A percentile compares a stretch with the other conserved stretches of the same genome.
These are phyloP conservation scores for Poeciliopsis presidionis DNA, from an alignment of 2,797 vertebrate species.

Conservation along the genomic window DNA sequence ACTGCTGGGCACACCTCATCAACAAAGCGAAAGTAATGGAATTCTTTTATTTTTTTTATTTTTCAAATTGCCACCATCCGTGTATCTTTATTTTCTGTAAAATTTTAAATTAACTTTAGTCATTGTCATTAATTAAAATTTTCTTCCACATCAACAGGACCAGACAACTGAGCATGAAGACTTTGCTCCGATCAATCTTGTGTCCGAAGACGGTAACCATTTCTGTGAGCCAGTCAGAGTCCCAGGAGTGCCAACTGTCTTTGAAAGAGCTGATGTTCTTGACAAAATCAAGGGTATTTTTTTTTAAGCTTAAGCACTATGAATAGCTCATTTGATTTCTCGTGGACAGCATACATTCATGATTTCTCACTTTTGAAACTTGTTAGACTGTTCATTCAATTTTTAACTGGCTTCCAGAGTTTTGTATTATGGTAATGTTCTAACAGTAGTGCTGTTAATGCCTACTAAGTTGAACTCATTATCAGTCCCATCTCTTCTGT, in stretches of 20 bases:
- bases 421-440: background rate
- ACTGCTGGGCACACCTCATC: constrained; percentile 71
- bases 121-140: background rate
- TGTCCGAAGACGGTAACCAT: constrained; percentile 31
- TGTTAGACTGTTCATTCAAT: background rate
- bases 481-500: background rate
- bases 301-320: background rate
- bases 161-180: constrained; percentile 33
- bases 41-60: background rate
- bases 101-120: background rate
- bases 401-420: background rate
- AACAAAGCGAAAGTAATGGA: constrained; percentile 41
- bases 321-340: background rate
- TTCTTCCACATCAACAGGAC: constrained; percentile 41
- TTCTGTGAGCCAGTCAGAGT: constrained; percentile 69
- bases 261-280: constrained; percentile 55
- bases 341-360: background rate
- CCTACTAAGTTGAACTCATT: background rate
- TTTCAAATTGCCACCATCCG: background rate
- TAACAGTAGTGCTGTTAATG: background rate
- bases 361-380: background rate
- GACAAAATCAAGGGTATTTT: constrained; percentile 64
- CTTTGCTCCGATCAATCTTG: constrained; percentile 49
- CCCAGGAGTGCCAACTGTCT: constrained; percentile 52
- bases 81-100: background rate